Conservation (phyloP, 64 coral and sea anemone species). For the Trachythela sp. region DNA sequence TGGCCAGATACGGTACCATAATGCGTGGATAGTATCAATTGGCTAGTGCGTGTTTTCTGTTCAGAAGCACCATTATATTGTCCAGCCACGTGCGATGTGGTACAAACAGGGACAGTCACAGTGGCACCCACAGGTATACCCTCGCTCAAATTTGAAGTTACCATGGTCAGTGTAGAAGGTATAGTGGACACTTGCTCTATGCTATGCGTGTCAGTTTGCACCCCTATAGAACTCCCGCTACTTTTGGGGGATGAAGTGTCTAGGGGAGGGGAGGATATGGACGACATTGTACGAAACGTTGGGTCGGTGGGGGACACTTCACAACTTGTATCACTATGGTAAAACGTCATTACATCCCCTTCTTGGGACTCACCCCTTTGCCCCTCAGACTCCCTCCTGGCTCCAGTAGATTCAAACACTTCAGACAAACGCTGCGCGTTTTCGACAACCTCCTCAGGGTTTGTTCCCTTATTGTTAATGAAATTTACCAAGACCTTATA, state of each 20-base stretch:
- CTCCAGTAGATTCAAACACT: not conserved
- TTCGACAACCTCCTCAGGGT: too few species aligned
- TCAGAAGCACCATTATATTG: not conserved
- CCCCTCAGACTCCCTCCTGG: not conserved
- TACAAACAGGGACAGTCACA: too few species aligned
- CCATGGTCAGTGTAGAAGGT: too few species aligned
- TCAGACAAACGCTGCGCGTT: not conserved
- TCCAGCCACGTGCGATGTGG: not conserved
- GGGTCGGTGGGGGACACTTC: constrained; percentile 13
- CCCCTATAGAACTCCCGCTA: not conserved
- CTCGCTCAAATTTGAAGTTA: too few species aligned
- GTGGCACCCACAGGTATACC: too few species aligned
- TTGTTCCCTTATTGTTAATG: not conserved
- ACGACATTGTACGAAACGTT: not conserved
- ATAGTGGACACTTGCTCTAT: too few species aligned
- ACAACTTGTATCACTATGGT: constrained; percentile 22
- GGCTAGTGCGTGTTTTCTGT: not conserved
- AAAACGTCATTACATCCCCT: not conserved
- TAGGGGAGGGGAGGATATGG: not conserved
- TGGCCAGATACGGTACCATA: too few species aligned
- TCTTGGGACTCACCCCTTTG: not conserved
- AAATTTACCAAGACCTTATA: constrained; percentile 13
- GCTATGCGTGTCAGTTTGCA: not conserved
- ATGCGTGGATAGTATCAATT: not conserved
- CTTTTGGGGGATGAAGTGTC: not conserved